A percentile compares a stretch with the other conserved stretches of the same genome.
phyloP scores from a whole-genome alignment of 2,888 invertebrate species.

The Cristatella mucedo region DNA sequence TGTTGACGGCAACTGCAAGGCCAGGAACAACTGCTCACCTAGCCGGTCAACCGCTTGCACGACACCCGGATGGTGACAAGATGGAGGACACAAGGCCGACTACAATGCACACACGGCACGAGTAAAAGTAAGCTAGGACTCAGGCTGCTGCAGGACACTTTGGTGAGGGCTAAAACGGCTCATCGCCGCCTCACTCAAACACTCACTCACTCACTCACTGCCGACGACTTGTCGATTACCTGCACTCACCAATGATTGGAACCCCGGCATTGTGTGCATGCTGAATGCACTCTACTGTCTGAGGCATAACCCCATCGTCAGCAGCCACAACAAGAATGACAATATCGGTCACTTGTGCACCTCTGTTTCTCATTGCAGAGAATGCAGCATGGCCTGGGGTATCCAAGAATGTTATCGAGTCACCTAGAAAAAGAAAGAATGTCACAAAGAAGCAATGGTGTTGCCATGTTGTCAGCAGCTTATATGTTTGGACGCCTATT shows the following conservation, averaged over 20 bases:
- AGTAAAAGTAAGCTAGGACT: too few species aligned
- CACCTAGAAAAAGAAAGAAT: conserved; percentile 43
- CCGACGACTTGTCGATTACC: too few species aligned
- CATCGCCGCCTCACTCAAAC: too few species aligned
- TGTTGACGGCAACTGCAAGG: conserved; percentile 77
- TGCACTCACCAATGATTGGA: conserved; percentile 21
- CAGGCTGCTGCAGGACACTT: too few species aligned
- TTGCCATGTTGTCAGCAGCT: neutral
- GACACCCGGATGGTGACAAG: too few species aligned
- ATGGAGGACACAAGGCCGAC: too few species aligned
- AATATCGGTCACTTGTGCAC: conserved; percentile 86
- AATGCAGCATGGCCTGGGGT: conserved; percentile 99
- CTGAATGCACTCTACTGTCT: conserved; percentile 75
- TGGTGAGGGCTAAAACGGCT: too few species aligned
- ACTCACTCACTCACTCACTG: too few species aligned
- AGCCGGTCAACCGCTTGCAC: too few species aligned
- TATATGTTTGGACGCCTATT: neutral
- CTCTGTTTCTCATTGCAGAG: conserved; percentile 74
- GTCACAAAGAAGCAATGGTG: too few species aligned
- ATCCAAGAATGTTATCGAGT: conserved; percentile 77
- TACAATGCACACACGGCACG: too few species aligned
- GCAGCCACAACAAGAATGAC: conserved; percentile 81
- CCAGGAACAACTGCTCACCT: too few species aligned
- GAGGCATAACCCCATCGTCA: conserved; percentile 96
- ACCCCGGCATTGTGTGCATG: conserved; percentile 64